Evolutionary conservation across 2,888 invertebrate species (phyloP), one percentile per base, ranked within the genome.

Genomic region (Gandaritis pyraliata): DNA sequence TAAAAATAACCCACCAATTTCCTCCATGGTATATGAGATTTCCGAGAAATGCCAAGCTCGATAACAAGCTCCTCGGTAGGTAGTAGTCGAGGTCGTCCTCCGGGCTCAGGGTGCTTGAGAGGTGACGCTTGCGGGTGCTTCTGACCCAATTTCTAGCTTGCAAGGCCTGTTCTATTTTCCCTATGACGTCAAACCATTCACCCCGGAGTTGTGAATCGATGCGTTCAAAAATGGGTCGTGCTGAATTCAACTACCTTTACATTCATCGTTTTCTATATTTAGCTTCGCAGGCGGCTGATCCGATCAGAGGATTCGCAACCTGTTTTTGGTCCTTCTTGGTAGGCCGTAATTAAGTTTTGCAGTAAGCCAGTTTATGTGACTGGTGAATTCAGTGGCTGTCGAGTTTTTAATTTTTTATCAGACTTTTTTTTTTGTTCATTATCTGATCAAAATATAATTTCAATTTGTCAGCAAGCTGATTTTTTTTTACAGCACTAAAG

Each of bases 101-200:
- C 33, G 8, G 33, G 33, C 8, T 33, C 33, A 33, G 33, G 33
- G 33, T 33, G 33, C 33, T 33, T 54, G 65, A 60, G 66, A 54
- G 50, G 78, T 5, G 54, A n/a, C 45, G 76, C 75, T 73, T 69
- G 81, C 70, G 82, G 81, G 70, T 76, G 72, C 74, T 69, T 65
- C 58, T 85, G 90, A 89, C 90, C 91, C 72, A 88, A 59, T 88
- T 90, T 71, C 71, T 57, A 64, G 69, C 82, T 83, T 87, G 87
- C 88, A 87, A 85, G 86, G 79, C 84, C 85, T 88, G 87, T 73
- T 78, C 88, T 81, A 88, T 82, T 87, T 88, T 79, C 83, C 57
- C 76, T 73, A 82, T 92, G 90, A 92, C 91, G 92, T 92, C 92
- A 92, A 78, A 69, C 86, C 90, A 89, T 91, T 89, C 89, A 89